Evolutionary conservation across 1,140 invertebrate genomes (phyloP).

Genomic region (Habropoda laboriosa): DNA sequence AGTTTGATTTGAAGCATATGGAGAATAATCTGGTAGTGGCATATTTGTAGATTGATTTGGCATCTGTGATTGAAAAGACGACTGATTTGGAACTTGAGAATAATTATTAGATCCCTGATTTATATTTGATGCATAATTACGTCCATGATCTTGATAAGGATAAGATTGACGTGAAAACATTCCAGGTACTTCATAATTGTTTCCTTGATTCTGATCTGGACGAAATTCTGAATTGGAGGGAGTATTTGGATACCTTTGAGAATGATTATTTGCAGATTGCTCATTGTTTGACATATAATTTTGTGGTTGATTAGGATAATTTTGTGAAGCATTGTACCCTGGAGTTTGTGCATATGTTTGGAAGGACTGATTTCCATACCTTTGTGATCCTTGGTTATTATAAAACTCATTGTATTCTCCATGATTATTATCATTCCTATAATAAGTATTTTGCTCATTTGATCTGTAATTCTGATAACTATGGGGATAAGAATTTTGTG

Average conservation of each 20-base stretch:
- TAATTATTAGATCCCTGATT: constrained; percentile 74
- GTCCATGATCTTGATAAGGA: constrained; percentile 72
- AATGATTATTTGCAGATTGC: constrained; percentile 65
- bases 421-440: constrained; percentile 69
- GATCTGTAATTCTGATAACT: constrained; percentile 74
- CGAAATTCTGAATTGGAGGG: constrained; percentile 68
- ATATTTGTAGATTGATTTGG: constrained; percentile 70
- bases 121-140: constrained; percentile 70
- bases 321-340: constrained; percentile 67
- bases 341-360: constrained; percentile 72
- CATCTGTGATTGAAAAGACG: constrained; percentile 67
- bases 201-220: constrained; percentile 68
- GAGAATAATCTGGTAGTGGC: constrained; percentile 71
- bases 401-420: constrained; percentile 76
- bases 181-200: constrained; percentile 72
- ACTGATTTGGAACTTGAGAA: constrained; percentile 65
- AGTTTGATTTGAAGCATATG: constrained; percentile 71
- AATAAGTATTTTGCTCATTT: constrained; percentile 75
- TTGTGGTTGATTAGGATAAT: constrained; percentile 68
- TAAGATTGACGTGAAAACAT: constrained; percentile 73
- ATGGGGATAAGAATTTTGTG: constrained; percentile 62
- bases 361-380: constrained; percentile 73
- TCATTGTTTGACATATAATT: constrained; percentile 70
- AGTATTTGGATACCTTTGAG: constrained; percentile 64
- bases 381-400: constrained; percentile 74